A percentile compares a stretch with the other conserved stretches of the same genome.
Conservation (phyloP, 2,113 vertebrate species). For the Cynocephalus volans region DNA sequence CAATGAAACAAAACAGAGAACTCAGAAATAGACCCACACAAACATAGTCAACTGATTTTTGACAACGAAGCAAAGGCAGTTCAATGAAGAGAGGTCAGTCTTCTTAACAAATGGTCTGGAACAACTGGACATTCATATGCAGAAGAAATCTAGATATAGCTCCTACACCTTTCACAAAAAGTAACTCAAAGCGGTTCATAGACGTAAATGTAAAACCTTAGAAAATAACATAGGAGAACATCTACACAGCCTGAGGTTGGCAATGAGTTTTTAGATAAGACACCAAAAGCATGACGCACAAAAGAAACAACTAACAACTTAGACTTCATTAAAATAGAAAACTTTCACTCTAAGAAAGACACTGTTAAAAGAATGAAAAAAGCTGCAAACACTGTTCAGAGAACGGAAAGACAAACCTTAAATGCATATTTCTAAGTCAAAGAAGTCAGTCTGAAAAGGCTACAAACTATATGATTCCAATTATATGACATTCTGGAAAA, state of each 20-base stretch:
- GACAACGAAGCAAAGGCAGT: background rate
- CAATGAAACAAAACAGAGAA: background rate
- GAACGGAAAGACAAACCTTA: background rate
- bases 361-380: background rate
- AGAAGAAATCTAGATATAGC: background rate
- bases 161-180: constrained; percentile 16
- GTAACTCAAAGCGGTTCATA: background rate
- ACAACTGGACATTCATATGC: background rate
- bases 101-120: constrained; percentile 22
- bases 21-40: background rate
- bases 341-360: background rate
- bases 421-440: background rate
- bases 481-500: background rate
- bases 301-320: background rate
- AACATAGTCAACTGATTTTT: background rate
- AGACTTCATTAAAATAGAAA: constrained; percentile 16
- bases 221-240: constrained; percentile 26
- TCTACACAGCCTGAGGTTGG: background rate
- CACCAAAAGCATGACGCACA: background rate
- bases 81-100: background rate
- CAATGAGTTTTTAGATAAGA: background rate
- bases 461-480: background rate
- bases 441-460: background rate
- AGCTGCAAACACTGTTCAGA: background rate
- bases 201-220: background rate